phyloP scores from a whole-genome alignment of 2,888 invertebrate genomes.

The Tinea trinotella region DNA sequence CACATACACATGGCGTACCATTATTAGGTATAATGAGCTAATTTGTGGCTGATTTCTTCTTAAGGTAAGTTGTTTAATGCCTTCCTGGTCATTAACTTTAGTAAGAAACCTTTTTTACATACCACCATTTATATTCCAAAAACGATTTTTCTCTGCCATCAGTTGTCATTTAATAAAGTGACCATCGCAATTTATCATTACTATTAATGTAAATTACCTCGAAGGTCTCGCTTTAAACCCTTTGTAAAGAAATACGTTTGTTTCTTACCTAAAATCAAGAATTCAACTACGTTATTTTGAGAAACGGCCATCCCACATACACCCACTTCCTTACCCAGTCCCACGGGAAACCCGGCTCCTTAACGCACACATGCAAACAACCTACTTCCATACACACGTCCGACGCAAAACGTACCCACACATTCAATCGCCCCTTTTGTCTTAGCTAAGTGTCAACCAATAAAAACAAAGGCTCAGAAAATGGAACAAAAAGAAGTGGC shows the following conservation, averaged over 20 bases:
- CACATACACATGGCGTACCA: no score
- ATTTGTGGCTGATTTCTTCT: no score
- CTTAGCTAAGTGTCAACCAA: conserved; percentile 73
- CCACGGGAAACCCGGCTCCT: conserved; percentile 56
- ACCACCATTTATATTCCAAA: no score
- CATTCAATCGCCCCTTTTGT: conserved; percentile 63
- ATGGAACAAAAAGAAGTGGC: conserved; percentile 69
- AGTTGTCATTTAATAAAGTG: no score
- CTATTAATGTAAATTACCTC: not conserved
- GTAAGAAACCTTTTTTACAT: no score
- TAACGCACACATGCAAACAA: conserved; percentile 52
- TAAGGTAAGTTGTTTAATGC: no score
- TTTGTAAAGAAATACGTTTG: not conserved
- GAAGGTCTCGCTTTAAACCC: no score
- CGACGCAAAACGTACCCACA: conserved; percentile 51
- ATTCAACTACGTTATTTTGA: conserved; percentile 47
- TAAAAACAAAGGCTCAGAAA: conserved; percentile 72
- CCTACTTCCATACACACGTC: conserved; percentile 36
- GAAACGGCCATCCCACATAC: conserved; percentile 44
- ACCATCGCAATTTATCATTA: no score
- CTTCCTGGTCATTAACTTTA: no score
- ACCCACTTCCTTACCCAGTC: conserved; percentile 28
- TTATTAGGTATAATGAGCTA: no score
- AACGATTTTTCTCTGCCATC: no score
- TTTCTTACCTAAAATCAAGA: conserved; percentile 57